Conservation (phyloP, 2,888 invertebrate genomes). For the Deilephila porcellus region DNA sequence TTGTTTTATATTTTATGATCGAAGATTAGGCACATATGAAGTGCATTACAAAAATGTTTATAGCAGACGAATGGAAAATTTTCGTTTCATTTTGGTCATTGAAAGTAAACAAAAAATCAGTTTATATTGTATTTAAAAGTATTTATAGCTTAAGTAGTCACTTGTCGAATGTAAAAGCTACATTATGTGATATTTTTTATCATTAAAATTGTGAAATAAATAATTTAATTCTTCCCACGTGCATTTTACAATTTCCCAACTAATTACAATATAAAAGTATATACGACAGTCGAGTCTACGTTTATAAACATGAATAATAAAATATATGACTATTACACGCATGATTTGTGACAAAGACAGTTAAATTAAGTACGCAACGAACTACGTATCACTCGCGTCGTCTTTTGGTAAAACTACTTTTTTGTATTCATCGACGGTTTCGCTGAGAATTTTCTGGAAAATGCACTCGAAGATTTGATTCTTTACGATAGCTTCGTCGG, state of each 20-base stretch:
- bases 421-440: slow-evolving; percentile 76
- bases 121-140: slow-evolving; percentile 43
- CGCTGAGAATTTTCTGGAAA: slow-evolving; percentile 72
- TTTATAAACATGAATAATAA: neutral
- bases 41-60: too few relatives aligned
- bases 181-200: slow-evolving; percentile 71
- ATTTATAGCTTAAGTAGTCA: slow-evolving; percentile 48
- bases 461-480: slow-evolving; percentile 77
- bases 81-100: neutral
- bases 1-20: too few relatives aligned
- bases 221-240: slow-evolving; percentile 47
- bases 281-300: neutral
- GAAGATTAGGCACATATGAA: too few relatives aligned
- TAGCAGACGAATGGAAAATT: too few relatives aligned
- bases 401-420: slow-evolving; percentile 38
- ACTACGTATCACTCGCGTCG: neutral
- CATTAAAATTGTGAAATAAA: slow-evolving; percentile 71
- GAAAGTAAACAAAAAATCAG: slow-evolving; percentile 13
- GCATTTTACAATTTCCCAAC: slow-evolving; percentile 12
- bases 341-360: neutral
- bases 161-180: slow-evolving; percentile 66
- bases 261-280: neutral
- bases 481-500: slow-evolving; percentile 72
- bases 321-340: slow-evolving; percentile 7
- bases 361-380: too few relatives aligned